A percentile compares a stretch with the other conserved stretches of the same genome.
Conservation (phyloP, 2,888 invertebrate genomes). For the Dynastes maya region DNA sequence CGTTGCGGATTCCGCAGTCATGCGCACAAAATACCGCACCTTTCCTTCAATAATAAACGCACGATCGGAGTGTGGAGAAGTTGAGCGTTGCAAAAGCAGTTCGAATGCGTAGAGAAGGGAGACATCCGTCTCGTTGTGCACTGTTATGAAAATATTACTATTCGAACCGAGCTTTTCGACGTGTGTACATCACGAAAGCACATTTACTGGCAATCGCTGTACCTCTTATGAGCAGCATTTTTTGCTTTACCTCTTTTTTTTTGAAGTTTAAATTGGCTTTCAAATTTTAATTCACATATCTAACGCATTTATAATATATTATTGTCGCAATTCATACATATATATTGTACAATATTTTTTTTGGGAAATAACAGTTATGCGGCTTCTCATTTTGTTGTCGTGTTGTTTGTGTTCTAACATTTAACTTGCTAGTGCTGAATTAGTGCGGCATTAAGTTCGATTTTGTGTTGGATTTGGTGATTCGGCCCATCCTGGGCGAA, state of each 20-base stretch:
- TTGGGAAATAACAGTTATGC: constrained; percentile 42
- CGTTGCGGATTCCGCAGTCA: constrained; percentile 14
- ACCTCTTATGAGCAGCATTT: background rate
- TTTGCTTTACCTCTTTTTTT: background rate
- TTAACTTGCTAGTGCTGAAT: constrained; percentile 31
- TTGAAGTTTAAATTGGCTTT: constrained; percentile 7
- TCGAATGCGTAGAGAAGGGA: constrained; percentile 32
- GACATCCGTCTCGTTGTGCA: constrained; percentile 24
- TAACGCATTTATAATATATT: background rate
- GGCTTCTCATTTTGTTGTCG: constrained; percentile 39
- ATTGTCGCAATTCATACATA: too few relatives aligned
- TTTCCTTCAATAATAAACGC: constrained; percentile 39
- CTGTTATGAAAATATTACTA: constrained; percentile 35
- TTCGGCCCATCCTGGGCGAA: constrained; percentile 31
- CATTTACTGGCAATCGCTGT: background rate
- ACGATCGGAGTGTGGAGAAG: constrained; percentile 26
- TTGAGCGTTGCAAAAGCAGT: constrained; percentile 37
- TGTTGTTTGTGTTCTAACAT: constrained; percentile 37
- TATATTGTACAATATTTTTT: constrained; percentile 10
- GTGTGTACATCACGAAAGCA: constrained; percentile 40
- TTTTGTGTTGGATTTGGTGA: constrained; percentile 26
- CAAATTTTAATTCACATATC: background rate
- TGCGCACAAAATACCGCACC: constrained; percentile 34
- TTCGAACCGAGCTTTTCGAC: constrained; percentile 46
- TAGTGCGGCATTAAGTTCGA: constrained; percentile 24